Conservation (phyloP, 2,797 vertebrate species). For the Poeciliopsis presidionis region DNA sequence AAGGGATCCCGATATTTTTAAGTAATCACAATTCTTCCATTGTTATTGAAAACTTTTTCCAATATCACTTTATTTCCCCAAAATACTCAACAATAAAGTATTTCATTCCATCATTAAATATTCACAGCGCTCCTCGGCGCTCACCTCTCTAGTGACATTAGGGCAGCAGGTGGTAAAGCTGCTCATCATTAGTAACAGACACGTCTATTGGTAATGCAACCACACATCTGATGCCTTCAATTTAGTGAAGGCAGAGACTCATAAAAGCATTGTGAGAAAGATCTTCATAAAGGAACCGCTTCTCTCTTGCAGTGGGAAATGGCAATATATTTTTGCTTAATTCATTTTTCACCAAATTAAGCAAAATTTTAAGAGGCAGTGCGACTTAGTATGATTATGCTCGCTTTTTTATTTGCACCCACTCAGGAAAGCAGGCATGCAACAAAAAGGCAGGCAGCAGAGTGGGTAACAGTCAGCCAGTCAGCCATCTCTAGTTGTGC, state of each 20-base stretch:
- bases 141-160: slow-evolving; percentile 72
- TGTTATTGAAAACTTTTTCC: not conserved
- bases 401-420: slow-evolving; percentile 64
- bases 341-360: slow-evolving; percentile 35
- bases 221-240: slow-evolving; percentile 12
- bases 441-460: slow-evolving; percentile 45
- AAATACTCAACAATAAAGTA: slow-evolving; percentile 13
- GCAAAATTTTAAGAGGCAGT: slow-evolving; percentile 19
- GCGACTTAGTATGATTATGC: slow-evolving; percentile 52
- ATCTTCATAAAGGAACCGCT: not conserved
- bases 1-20: not conserved
- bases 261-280: not conserved
- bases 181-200: slow-evolving; percentile 70
- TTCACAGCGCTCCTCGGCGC: slow-evolving; percentile 64
- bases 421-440: slow-evolving; percentile 55
- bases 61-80: not conserved
- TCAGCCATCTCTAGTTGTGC: slow-evolving; percentile 24
- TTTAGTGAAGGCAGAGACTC: not conserved
- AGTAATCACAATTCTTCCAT: not conserved
- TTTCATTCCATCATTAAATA: slow-evolving; percentile 66
- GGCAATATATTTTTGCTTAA: slow-evolving; percentile 28
- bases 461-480: slow-evolving; percentile 48
- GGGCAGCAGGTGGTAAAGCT: slow-evolving; percentile 72
- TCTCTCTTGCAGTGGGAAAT: not conserved
- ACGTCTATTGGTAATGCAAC: slow-evolving; percentile 41